Evolutionary conservation across 2,113 vertebrate genomes (phyloP).

Genomic region (Ctenomys sociabilis): DNA sequence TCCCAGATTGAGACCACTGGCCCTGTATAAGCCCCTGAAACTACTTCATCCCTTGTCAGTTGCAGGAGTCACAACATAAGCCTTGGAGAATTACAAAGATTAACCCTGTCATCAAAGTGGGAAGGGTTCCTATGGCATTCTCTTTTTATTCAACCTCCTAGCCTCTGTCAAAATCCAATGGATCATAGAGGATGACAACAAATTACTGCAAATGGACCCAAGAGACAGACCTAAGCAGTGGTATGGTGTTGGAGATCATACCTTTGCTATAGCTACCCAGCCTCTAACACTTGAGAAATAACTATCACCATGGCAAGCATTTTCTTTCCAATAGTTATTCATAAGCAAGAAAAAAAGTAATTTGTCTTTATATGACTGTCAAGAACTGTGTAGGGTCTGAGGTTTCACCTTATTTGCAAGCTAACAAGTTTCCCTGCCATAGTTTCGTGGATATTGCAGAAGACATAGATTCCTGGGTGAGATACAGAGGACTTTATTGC

Average conservation of each 20-base stretch:
- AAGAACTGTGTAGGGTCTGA: not conserved
- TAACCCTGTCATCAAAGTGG: not conserved
- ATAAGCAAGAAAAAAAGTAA: not conserved
- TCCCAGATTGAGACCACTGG: not conserved
- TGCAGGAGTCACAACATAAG: not conserved
- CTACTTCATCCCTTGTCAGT: not conserved
- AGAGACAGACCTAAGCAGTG: not conserved
- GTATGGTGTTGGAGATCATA: not conserved
- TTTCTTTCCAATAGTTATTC: slow-evolving; percentile 14
- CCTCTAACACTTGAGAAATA: not conserved
- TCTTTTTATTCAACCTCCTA: not conserved
- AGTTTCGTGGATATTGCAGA: not conserved
- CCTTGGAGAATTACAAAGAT: not conserved
- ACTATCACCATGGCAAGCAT: not conserved
- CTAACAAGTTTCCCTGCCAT: not conserved
- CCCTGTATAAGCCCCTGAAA: not conserved
- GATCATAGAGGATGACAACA: not conserved
- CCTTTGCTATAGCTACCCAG: not conserved
- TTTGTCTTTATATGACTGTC: not conserved
- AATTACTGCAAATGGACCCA: not conserved
- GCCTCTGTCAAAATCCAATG: not conserved
- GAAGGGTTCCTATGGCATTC: not conserved
- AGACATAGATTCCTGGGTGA: not conserved
- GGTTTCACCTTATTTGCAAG: not conserved
- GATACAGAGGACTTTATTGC: not conserved